Evolutionary conservation across 2,888 invertebrate genomes (phyloP).

Genomic region (Hydroisotoma schaefferi): DNA sequence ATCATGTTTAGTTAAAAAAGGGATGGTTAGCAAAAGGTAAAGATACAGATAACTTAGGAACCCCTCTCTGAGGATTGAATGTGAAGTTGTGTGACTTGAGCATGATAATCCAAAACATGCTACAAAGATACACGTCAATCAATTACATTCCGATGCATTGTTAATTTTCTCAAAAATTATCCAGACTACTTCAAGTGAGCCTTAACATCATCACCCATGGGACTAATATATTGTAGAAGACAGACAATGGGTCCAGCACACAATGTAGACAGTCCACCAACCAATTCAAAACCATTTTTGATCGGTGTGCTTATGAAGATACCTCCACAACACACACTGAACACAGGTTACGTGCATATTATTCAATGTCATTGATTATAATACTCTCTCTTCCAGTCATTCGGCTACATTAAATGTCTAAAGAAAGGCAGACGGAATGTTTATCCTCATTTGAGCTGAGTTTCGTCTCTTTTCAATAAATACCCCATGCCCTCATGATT

Average conservation of each 20-base stretch:
- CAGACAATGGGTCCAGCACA: constrained; percentile 1
- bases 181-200: constrained; percentile 22
- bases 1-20: constrained; percentile 1
- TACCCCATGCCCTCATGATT: constrained; percentile 6
- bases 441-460: constrained; percentile 1
- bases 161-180: constrained; percentile 25
- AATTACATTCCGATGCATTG: constrained; percentile 27
- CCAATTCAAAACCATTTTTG: neutral
- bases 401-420: neutral
- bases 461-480: constrained; percentile 7
- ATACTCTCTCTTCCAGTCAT: neutral
- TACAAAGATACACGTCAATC: constrained; percentile 27
- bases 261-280: neutral
- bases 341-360: constrained; percentile 4
- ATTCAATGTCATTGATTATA: constrained; percentile 11
- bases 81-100: constrained; percentile 1
- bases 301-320: neutral
- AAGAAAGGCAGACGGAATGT: constrained; percentile 6
- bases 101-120: constrained; percentile 18
- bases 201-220: constrained; percentile 21
- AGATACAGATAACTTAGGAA: neutral
- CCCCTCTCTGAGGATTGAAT: constrained; percentile 1
- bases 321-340: neutral
- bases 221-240: constrained; percentile 5
- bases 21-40: neutral